phyloP scores from a whole-genome alignment of 2,113 vertebrate genomes.

The Neopipo cinnamomea region DNA sequence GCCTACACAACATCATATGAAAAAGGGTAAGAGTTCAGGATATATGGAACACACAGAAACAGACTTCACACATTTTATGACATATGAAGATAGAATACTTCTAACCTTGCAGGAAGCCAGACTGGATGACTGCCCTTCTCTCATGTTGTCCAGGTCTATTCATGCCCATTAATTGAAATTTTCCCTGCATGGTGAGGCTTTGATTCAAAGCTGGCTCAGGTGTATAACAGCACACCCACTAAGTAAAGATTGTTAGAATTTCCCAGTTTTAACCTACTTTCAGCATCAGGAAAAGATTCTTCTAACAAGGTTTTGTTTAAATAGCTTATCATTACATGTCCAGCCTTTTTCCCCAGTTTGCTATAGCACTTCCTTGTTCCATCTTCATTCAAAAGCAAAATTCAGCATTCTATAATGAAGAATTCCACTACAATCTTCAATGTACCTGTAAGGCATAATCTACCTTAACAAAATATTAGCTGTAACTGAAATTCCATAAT shows the following conservation, averaged over 20 bases:
- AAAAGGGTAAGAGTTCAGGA: background rate
- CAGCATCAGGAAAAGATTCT: background rate
- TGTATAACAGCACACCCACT: background rate
- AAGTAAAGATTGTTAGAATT: background rate
- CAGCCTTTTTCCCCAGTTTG: background rate
- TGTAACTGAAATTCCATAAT: background rate
- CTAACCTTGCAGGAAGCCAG: background rate
- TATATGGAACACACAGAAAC: background rate
- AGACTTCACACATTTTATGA: background rate
- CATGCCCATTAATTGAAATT: background rate
- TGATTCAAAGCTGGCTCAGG: constrained; percentile 1
- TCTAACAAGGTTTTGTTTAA: background rate
- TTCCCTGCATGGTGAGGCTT: background rate
- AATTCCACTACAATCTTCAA: background rate
- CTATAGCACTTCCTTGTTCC: background rate
- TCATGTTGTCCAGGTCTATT: background rate
- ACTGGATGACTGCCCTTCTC: background rate
- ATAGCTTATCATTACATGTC: background rate
- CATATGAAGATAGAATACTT: background rate
- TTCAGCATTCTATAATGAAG: background rate
- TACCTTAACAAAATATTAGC: background rate
- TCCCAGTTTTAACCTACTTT: background rate
- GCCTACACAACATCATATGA: background rate
- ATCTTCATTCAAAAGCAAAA: background rate
- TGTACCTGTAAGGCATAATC: background rate